Evolutionary conservation across 2,888 invertebrate species (phyloP).

Genomic region (Hydropsyche betteni): DNA sequence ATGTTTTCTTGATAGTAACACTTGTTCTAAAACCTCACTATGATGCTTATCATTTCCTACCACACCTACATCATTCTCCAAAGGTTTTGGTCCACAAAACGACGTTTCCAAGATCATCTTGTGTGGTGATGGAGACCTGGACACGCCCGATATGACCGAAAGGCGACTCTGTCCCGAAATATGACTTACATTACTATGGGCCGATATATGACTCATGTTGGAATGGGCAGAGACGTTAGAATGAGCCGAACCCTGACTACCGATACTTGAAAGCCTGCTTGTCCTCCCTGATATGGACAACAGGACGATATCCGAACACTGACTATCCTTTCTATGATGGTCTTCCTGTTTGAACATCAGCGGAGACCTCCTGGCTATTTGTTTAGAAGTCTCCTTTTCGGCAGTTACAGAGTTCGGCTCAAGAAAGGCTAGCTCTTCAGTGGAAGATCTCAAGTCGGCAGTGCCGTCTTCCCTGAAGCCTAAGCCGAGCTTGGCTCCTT

Average conservation of each 20-base stretch:
- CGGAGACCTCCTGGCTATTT: constrained; percentile 61
- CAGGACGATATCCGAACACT: constrained; percentile 80
- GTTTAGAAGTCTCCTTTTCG: constrained; percentile 56
- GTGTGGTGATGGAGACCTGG: constrained; percentile 88
- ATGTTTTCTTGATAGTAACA: constrained; percentile 69
- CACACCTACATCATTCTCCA: constrained; percentile 65
- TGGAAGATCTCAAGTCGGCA: constrained; percentile 85
- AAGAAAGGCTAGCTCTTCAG: constrained; percentile 86
- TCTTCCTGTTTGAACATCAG: constrained; percentile 64
- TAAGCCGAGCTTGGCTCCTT: constrained; percentile 62
- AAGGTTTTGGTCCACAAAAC: constrained; percentile 86
- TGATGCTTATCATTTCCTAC: constrained; percentile 60
- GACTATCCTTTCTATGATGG: constrained; percentile 76
- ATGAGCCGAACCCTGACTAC: constrained; percentile 77
- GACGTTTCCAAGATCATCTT: constrained; percentile 90
- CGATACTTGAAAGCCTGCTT: constrained; percentile 83
- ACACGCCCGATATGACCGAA: constrained; percentile 65
- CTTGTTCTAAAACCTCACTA: constrained; percentile 67
- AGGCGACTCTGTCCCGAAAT: constrained; percentile 55
- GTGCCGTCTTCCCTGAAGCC: constrained; percentile 81
- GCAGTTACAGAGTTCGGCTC: constrained; percentile 64
- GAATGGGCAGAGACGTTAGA: constrained; percentile 59
- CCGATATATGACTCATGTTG: constrained; percentile 57
- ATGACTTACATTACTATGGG: constrained; percentile 52
- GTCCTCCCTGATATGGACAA: constrained; percentile 82